Base-by-base conservation (phyloP, 2,888 invertebrate genomes). In the Harpalus rufipes region DNA sequence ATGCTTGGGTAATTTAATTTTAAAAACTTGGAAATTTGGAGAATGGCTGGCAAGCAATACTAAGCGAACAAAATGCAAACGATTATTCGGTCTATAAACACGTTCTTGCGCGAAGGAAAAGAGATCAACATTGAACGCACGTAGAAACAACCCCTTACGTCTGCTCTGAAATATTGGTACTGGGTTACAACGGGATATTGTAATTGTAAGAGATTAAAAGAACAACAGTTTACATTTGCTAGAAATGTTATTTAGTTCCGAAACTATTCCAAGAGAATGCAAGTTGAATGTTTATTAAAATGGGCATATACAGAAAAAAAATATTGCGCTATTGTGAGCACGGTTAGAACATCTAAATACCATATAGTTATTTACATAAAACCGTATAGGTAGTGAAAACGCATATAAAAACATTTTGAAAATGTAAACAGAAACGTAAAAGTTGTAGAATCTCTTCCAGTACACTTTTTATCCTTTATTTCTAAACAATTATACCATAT, bases 71-170 rank as follows among this genome's bases (percentile, higher is more conserved):
- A 80, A 80, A 80, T 80, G 79, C 79, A 80, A 80, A 80, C 79
- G 79, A 80, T 80, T 80, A 80, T 80, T 61, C 79, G 61, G 79
- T 59, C 79, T 59, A 80, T 80, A 80, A 80, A 80, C 79, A 80
- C 79, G 79, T 80, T 59, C 79, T 41, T 59, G 78, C 14, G 21
- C 76, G 32, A 32, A 76, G 59, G 59, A 80, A 21, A 61, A 61
- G 59, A 80, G 61, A 80, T 80, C 79, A 80, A 25, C 59, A 80
- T 59, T 80, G 79, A 39, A 25, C 79, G 61, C 79, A 80, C 79
- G 79, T 80, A 78, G 56, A 1, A 25, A 10, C 5, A 12, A 16
- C 44, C 18, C 16, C 74, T 18, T 4, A 14, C 74, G 16, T 51
- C 21, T 16, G 21, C 51, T 21, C 74, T 74, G 44, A 8, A 72